Evolutionary conservation across 2,888 invertebrate species (phyloP), one percentile per base, ranked within the genome.

Genomic region (Eupithecia vulgata): DNA sequence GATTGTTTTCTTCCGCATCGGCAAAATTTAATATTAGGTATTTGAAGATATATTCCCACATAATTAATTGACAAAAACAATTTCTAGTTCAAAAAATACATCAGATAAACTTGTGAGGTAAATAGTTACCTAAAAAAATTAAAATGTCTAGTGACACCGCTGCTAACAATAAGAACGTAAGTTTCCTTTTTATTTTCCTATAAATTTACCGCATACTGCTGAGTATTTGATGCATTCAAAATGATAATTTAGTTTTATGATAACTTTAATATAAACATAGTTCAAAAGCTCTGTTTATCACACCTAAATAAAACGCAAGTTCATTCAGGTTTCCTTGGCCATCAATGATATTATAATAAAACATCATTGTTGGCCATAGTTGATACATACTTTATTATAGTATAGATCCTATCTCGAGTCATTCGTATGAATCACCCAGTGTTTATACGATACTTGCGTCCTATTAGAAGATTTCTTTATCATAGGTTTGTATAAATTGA

Each of bases 81-180:
- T 67, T 62, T 64, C 30, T 35, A n/a, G 59, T 70, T 57, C 13
- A 42, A 21, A 25, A 25, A 76, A 67, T 70, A 76, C 73, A 77
- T 68, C 73, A 73, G 30, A 65, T 35, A 71, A 69, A 72, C 67
- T 76, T 76, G 75, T 75, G 75, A 71, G 42, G 45, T 17, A 67
- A 68, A 69, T 25, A 57, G 57, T 25, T 57, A 57, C 25, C 5
- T 57, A 57, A 70, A 68, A 64, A 70, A 61, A 68, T 69, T 73
- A 90, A 86, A 83, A 95, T 95, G 95, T 95, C 95, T 35, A 95
- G 91, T 85, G 96, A 96, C 85, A 95, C 95, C 40, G 88, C 95
- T 42, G 88, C 95, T 71, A 93, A 86, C 78, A 88, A 87, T 76
- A 88, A 95, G 91, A 95, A 95, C 81, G 96, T 95, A 93, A 95